These are phyloP conservation scores for Agrochola lychnidis DNA, from an alignment of 2,888 invertebrate genomes.

Conservation along the genomic window DNA sequence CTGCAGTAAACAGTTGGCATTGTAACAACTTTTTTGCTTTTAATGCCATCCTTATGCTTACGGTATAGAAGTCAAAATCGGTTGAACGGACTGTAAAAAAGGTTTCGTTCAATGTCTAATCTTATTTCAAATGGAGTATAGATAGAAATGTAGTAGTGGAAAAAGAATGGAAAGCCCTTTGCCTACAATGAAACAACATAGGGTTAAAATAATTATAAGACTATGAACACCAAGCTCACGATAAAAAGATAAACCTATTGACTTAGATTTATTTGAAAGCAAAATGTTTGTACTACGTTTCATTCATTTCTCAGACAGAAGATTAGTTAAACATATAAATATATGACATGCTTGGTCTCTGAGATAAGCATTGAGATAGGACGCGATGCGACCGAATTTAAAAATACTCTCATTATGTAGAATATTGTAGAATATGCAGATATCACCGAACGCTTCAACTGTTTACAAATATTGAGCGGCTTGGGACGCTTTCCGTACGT, in stretches of 20 bases:
- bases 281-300: slow-evolving; percentile 9
- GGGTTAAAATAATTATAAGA: slow-evolving; percentile 2
- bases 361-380: slow-evolving; percentile 44
- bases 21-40: too few relatives aligned
- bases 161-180: background rate
- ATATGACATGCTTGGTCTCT: slow-evolving; percentile 7
- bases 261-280: slow-evolving; percentile 22
- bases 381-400: slow-evolving; percentile 13
- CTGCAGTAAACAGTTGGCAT: too few relatives aligned
- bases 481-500: slow-evolving; percentile 14
- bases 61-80: too few relatives aligned
- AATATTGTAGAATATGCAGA: slow-evolving; percentile 47
- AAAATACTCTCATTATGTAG: slow-evolving; percentile 39
- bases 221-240: background rate
- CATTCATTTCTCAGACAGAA: slow-evolving; percentile 6
- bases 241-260: background rate
- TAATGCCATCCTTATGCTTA: too few relatives aligned
- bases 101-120: too few relatives aligned
- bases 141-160: background rate
- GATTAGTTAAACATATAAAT: slow-evolving; percentile 20
- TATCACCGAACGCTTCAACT: slow-evolving; percentile 29
- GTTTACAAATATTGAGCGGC: slow-evolving; percentile 51
- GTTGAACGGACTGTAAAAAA: too few relatives aligned
- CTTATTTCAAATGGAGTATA: too few relatives aligned
- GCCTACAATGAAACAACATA: background rate